Base-by-base conservation (phyloP, 2,113 vertebrate genomes). In the Cephalopterus ornatus region DNA sequence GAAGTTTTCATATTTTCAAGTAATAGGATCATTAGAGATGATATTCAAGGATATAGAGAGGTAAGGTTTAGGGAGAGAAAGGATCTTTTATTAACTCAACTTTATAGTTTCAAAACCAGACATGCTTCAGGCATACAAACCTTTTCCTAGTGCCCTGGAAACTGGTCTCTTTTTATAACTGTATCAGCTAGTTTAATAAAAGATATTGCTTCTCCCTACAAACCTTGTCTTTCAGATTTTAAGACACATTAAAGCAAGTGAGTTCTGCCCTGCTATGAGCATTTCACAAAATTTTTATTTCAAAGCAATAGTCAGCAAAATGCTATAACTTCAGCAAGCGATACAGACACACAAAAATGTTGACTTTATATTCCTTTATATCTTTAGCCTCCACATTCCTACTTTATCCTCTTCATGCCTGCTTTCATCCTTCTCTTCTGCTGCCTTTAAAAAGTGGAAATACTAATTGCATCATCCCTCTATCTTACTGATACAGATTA, bases 401-500 rank as follows among this genome's bases (percentile, higher is more conserved):
- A 37, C 35, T 76, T 92, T 95, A 92, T 95, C 68, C 56, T 74
- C 52, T n/a, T 89, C 68, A 70, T 76, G 56, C 24, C 32, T 94
- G 50, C 83, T 93, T 96, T 95, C 88, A 96, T 81, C 85, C 84
- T 81, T 79, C 78, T 85, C 59, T 86, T 94, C 75, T 91, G 77
- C 59, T 88, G 91, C 88, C 83, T 96, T 97, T 96, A 95, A 92
- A 95, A 96, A 97, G 91, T 95, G 80, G 53, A 90, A 92, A 50
- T 68, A 84, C 74, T 97, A 97, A 97, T 97, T 97, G 92, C 87
- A 83, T 93, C 58, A 91, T 72, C 63, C 65, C 62, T 93, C 89
- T 30, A 75, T 94, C 68, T 94, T 94, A 95, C 77, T 96, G 95
- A 94, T 84, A 92, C 78, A 97, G 95, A 97, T 97, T 97, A 97